phyloP scores from a whole-genome alignment of 2,113 vertebrate species.

The Laterallus jamaicensis region DNA sequence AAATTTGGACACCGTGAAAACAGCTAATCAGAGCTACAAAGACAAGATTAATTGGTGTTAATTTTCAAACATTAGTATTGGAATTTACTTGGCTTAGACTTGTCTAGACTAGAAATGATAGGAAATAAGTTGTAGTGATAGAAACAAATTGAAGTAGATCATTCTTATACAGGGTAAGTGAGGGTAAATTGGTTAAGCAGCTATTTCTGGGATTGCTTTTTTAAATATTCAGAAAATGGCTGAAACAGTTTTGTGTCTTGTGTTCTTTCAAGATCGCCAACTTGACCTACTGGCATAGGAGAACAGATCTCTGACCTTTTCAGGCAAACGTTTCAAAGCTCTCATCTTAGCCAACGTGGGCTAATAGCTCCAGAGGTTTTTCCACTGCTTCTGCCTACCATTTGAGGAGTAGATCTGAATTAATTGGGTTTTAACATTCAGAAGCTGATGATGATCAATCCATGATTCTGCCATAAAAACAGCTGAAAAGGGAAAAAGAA shows the following conservation, averaged over 20 bases:
- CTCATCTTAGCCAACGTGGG: neutral
- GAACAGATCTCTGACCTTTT: neutral
- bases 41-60: conserved; percentile 45
- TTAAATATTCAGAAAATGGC: neutral
- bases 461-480: neutral
- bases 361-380: neutral
- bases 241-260: neutral
- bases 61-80: conserved; percentile 16
- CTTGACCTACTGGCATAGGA: neutral
- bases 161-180: neutral
- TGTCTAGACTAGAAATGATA: neutral
- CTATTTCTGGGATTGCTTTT: neutral
- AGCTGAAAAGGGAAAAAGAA: neutral
- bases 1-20: neutral
- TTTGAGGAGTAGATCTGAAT: neutral
- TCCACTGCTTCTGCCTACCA: neutral
- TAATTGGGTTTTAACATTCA: neutral
- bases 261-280: neutral
- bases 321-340: neutral
- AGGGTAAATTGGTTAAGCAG: neutral
- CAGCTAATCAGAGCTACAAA: conserved; percentile 21
- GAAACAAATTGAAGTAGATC: neutral
- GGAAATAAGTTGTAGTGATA: neutral
- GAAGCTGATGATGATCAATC: neutral
- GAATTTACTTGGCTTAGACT: neutral